Evolutionary conservation across 2,888 invertebrate genomes (phyloP), one percentile per base, ranked within the genome.

Genomic region (Drosophila kanekoi): DNA sequence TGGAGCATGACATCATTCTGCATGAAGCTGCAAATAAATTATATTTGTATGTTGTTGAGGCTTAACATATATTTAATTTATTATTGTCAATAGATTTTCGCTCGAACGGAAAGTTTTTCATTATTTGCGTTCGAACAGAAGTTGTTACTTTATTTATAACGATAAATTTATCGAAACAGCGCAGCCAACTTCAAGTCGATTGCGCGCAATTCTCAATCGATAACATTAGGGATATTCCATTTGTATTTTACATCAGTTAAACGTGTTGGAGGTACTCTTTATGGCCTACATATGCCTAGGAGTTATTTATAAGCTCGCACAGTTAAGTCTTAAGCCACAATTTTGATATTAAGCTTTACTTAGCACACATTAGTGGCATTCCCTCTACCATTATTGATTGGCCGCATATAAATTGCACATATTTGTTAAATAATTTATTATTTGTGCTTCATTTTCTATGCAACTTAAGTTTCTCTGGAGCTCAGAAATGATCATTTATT

Each of bases 1-100:
- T 13, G n/a, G 4, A 3, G 28, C 23, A 62, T 74, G 74, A 74
- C 61, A 72, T 74, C 74, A 74, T 71, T 53, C 18, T 32, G 37
- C 37, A 28, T 23, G 16, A 32, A 32, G n/a, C 18, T 32, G 61
- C 38, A 43, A 23, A 49, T 11, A 13, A 37, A 45, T 56, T 43
- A 45, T 35, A 52, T 32, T 28, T 40, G n/a, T 40, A 14, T 16
- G n/a, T 44, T 35, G 16, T 40, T 40, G 9, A 40, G 14, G 9
- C 10, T 4, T 8, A 6, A 8, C 6, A 38, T 38, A 16, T 48
- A n/a, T 40, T 48, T 35, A 13, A 20, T 40, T 32, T 11, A 33
- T 28, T 9, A 14, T 10, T 58, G 41, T 18, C 41, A 16, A 41
- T 13, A 9, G 18, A 49, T 49, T 37, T 18, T 35, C 18, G 18